Conservation (phyloP, 2,113 vertebrate species). For the Misgurnus mizolepis region DNA sequence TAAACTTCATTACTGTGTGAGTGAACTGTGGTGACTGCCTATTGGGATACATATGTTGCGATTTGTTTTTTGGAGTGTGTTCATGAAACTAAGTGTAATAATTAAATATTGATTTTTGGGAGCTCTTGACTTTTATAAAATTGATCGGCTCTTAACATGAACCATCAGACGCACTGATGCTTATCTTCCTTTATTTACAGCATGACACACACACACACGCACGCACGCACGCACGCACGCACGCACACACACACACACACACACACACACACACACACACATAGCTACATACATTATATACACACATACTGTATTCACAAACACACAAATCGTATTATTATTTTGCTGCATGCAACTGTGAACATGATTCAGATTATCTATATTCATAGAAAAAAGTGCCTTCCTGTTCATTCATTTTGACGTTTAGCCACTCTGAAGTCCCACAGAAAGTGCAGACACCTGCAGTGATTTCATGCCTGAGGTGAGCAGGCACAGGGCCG, state of each 20-base stretch:
- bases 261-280: neutral
- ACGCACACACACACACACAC: constrained; percentile 20
- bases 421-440: neutral
- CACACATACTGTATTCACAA: no score
- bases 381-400: no score
- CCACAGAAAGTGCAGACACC: neutral
- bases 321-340: no score
- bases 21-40: neutral
- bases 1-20: neutral
- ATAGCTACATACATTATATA: no score
- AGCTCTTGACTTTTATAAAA: constrained; percentile 44
- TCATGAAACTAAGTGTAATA: constrained; percentile 47
- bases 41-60: constrained; percentile 17
- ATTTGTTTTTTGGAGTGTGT: constrained; percentile 45
- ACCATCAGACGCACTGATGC: constrained; percentile 15
- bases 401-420: neutral
- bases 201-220: constrained; percentile 25
- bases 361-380: no score
- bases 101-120: constrained; percentile 53
- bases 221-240: constrained; percentile 23
- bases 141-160: constrained; percentile 39
- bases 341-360: no score
- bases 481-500: constrained; percentile 2
- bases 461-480: constrained; percentile 31
- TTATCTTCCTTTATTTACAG: constrained; percentile 28